Evolutionary conservation across 1,140 invertebrate species (phyloP), one percentile per base, ranked within the genome.

Genomic region (Macrobrachium rosenbergii): DNA sequence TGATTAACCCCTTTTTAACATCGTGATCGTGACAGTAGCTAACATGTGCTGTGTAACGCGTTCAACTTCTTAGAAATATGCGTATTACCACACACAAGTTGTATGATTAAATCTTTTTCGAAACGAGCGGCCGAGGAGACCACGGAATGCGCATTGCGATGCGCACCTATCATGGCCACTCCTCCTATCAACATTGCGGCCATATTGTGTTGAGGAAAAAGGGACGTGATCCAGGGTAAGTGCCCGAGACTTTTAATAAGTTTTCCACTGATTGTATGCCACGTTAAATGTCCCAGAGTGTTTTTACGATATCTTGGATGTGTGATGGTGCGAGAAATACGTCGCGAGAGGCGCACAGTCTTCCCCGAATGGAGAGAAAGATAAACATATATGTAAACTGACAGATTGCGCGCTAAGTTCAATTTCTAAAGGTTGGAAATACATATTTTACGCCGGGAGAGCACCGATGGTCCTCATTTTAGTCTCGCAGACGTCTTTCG

Each of bases 201-300:
- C 85, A 87, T 87, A 87, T 87, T 87, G 85, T 82, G 85, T 28
- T 37, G 85, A 75, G 52, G 52, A 52, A 52, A 60, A 76, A 82
- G 43, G 77, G 77, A 79, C 58, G 84, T 73, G 37, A 58, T 63
- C 78, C 63, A n/a, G 21, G 43, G n/a, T 77, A 45, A 69, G 62
- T 79, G 85, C 78, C 81, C 78, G 77, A 75, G 63, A n/a, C 43
- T n/a, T 43, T 45, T 58, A 17, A 52, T 52, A 77, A 52, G 52
- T 52, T 58, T 19, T 21, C 43, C 16, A 45, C 10, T 77, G 17
- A 77, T 17, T n/a, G 45, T 58, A 43, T 77, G 17, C 16, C 37
- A 11, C 75, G 43, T 58, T 58, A 7, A 12, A 77, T 52, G 52
- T 77, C 5, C n/a, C 52, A 8, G 7, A 52, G 52, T 52, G 8